Percentiles rank a stretch among this genome's conserved stretches.
Evolutionary conservation across 2,797 vertebrate genomes (phyloP).

Genomic region (Cirrhinus molitorella): DNA sequence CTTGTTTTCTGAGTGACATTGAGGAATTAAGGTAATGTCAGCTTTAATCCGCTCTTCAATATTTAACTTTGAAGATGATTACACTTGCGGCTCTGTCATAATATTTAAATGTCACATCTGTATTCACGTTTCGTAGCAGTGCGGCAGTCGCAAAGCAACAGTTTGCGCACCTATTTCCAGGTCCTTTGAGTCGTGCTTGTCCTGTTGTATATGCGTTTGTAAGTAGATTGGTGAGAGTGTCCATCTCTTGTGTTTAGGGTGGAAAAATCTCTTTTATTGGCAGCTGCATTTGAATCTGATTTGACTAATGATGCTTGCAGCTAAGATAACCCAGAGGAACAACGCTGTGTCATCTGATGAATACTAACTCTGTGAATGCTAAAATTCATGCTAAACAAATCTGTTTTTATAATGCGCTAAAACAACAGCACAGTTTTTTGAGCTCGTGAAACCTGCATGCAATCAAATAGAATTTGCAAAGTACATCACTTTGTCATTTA

Average conservation of each 20-base stretch:
- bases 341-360: slow-evolving; percentile 45
- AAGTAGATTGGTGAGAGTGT: neutral
- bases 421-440: neutral
- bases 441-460: neutral
- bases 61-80: slow-evolving; percentile 53
- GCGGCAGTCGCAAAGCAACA: slow-evolving; percentile 24
- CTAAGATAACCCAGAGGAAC: slow-evolving; percentile 50
- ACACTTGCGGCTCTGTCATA: slow-evolving; percentile 25
- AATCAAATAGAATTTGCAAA: neutral
- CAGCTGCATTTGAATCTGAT: slow-evolving; percentile 36
- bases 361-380: slow-evolving; percentile 14
- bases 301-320: slow-evolving; percentile 52
- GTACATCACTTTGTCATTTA: neutral
- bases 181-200: slow-evolving; percentile 14
- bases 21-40: slow-evolving; percentile 50
- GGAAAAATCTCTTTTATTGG: neutral
- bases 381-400: slow-evolving; percentile 1
- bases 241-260: neutral
- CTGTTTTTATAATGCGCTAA: neutral
- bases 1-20: slow-evolving; percentile 48
- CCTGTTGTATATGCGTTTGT: slow-evolving; percentile 11
- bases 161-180: neutral
- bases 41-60: slow-evolving; percentile 47
- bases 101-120: slow-evolving; percentile 48
- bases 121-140: slow-evolving; percentile 38